phyloP scores from a whole-genome alignment of 2,797 vertebrate genomes.

The Rhinichthys osculus region DNA sequence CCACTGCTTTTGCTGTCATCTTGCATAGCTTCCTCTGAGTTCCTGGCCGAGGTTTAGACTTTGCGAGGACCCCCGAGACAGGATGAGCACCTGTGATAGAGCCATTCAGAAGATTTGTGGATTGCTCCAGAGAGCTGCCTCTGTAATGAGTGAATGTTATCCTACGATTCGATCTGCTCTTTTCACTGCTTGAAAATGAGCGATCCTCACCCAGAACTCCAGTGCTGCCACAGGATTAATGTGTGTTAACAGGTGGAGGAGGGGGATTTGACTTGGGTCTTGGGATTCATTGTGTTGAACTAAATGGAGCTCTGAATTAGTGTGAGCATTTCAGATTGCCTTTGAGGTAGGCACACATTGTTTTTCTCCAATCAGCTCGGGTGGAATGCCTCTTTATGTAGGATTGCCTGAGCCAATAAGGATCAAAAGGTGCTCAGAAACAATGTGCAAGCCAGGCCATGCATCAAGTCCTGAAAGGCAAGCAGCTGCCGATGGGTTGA shows the following conservation, averaged over 20 bases:
- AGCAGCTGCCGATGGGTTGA: conserved; percentile 64
- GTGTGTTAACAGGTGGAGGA: conserved; percentile 64
- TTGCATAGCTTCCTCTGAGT: conserved; percentile 52
- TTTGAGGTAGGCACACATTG: conserved; percentile 69
- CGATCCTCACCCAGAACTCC: conserved; percentile 39
- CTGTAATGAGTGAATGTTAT: conserved; percentile 45
- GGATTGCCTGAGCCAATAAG: conserved; percentile 66
- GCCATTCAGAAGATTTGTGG: conserved; percentile 49
- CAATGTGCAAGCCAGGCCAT: conserved; percentile 69
- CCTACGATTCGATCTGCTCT: conserved; percentile 30
- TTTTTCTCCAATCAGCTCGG: conserved; percentile 68
- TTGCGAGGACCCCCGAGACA: conserved; percentile 10
- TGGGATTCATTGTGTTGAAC: conserved; percentile 50
- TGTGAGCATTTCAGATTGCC: conserved; percentile 61
- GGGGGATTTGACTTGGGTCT: conserved; percentile 42
- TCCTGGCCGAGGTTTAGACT: conserved; percentile 34
- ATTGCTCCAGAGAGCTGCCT: conserved; percentile 40
- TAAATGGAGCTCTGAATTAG: conserved; percentile 51
- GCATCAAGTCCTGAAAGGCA: conserved; percentile 67
- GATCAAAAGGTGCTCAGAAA: conserved; percentile 74
- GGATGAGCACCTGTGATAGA: conserved; percentile 39
- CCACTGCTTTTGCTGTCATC: conserved; percentile 54
- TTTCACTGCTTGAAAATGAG: conserved; percentile 39
- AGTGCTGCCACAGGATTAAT: conserved; percentile 54
- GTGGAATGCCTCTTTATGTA: conserved; percentile 68